Evolutionary conservation across 2,113 vertebrate genomes (phyloP).

Genomic region (Thalassoma bifasciatum): DNA sequence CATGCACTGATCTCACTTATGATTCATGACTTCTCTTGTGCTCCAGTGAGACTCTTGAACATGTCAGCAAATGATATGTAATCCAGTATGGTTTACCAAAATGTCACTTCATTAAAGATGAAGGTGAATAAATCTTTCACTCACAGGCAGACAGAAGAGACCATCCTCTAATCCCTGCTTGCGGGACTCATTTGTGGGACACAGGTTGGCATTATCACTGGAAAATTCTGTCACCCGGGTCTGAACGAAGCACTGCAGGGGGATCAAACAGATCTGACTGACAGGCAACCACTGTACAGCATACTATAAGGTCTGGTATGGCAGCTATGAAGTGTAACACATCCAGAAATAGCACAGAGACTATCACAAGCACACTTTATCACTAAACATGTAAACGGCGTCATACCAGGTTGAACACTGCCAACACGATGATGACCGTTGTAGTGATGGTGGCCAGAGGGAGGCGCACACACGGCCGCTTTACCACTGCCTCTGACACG

Average conservation of each 20-base stretch:
- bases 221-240: neutral
- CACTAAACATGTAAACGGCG: neutral
- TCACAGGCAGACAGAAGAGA: constrained; percentile 79
- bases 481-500: constrained; percentile 88
- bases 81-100: neutral
- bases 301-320: constrained; percentile 36
- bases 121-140: constrained; percentile 47
- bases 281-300: constrained; percentile 10
- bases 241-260: constrained; percentile 67
- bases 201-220: neutral
- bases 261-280: constrained; percentile 30
- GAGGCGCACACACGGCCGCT: constrained; percentile 87
- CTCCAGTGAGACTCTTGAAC: neutral
- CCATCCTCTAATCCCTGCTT: neutral
- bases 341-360: constrained; percentile 46
- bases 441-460: constrained; percentile 87
- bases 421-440: constrained; percentile 85
- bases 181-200: constrained; percentile 35
- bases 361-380: constrained; percentile 1
- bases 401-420: constrained; percentile 90
- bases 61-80: neutral
- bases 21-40: neutral
- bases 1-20: too few relatives aligned
- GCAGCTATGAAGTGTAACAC: constrained; percentile 29
- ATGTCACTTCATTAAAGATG: neutral